Base-by-base conservation (phyloP, 2,888 invertebrate genomes). In the Hesperia comma region DNA sequence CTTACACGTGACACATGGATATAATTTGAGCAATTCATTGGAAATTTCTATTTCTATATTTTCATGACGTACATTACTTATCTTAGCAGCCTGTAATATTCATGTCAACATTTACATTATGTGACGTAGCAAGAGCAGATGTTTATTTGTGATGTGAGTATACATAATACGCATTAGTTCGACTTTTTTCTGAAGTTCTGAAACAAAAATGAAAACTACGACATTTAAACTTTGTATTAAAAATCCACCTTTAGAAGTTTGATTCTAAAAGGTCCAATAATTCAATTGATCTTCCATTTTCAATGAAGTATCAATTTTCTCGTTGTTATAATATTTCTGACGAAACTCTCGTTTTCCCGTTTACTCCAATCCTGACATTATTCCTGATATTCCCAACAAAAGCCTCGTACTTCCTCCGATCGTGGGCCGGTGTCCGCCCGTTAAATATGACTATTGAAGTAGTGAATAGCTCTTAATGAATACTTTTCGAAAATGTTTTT, bases 401-500 rank as follows among this genome's bases (percentile, higher is more conserved):
- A 40, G 41, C 15, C 15, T 15, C 43, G 41, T 43, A 17, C 40
- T 40, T 58, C 57, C 43, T 43, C 57, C 40, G 43, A 14, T 5
- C 2, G 57, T 14, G 56, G 21, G 21, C 56, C 40, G 14, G 41
- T 19, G 40, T 19, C 26, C n/a, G 15, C 3, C 43, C 43, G 26
- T 26, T 58, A 49, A 60, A 60, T 60, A 33, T 32, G 17, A 60
- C 60, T 49, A 60, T 60, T 60, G 33, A 60, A 60, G 10, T 49
- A 46, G 46, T 60, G 60, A 60, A 60, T 60, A 7, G 32, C 33
- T 46, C 60, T 60, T 60, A 60, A 60, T 60, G 60, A 60, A 60
- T 60, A 60, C 43, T 46, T 49, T 49, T 32, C 17, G 60, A 60
- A 60, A 60, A 60, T 60, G 60, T 53, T 53, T 53, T 53, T 53